Conservation (phyloP, 37 sponge, comb jelly and placozoan species). For the Beroe forskalii region DNA sequence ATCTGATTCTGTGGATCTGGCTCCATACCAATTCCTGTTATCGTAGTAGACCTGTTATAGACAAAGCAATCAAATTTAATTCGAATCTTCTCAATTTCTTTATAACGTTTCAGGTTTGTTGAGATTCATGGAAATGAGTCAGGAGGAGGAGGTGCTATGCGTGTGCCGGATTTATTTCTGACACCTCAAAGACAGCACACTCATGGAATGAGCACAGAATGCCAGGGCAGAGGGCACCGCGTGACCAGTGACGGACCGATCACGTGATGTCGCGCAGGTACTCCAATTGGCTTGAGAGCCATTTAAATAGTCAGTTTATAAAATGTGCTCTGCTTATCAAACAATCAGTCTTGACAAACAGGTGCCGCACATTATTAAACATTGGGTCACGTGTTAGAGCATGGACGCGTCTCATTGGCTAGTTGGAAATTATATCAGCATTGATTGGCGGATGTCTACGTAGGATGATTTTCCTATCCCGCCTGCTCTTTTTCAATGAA, state of each 20-base stretch:
- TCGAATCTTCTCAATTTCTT: too few species aligned
- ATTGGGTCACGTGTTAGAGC: background rate
- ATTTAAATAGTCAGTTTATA: conserved; percentile 50
- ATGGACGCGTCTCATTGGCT: background rate
- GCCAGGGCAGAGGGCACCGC: background rate
- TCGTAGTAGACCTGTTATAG: too few species aligned
- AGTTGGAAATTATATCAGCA: background rate
- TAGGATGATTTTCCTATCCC: background rate
- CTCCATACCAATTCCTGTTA: too few species aligned
- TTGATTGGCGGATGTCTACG: background rate
- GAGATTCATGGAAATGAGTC: too few species aligned
- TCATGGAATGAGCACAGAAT: background rate
- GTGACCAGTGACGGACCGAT: background rate
- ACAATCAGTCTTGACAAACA: conserved; percentile 56
- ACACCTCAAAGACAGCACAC: background rate
- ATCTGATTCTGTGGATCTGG: too few species aligned
- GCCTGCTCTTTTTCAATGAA: conserved; percentile 1
- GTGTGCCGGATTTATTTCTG: too few species aligned
- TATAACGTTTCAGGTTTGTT: too few species aligned
- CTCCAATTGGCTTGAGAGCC: background rate
- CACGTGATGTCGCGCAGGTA: background rate
- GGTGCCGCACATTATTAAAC: conserved; percentile 33
- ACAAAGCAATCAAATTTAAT: too few species aligned
- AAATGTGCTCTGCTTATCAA: conserved; percentile 48
- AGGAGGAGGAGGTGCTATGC: too few species aligned